Percentiles rank a stretch among this genome's conserved stretches.
Evolutionary conservation across 1,140 invertebrate species (phyloP).

Genomic region (Micrasema longulum): DNA sequence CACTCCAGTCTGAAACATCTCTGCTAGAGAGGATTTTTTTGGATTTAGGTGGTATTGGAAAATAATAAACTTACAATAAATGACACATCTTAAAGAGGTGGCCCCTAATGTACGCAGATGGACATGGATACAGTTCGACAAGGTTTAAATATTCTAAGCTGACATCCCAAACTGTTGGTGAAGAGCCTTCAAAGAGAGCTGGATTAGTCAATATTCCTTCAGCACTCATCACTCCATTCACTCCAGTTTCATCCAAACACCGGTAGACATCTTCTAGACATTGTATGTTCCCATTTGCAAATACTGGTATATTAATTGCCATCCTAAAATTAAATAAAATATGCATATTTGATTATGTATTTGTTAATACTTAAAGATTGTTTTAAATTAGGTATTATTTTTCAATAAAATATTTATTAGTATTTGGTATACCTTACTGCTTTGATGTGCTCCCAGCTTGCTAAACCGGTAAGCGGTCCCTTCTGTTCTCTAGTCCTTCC

Average conservation of each 20-base stretch:
- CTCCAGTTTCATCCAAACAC: slow-evolving; percentile 89
- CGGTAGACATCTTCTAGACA: slow-evolving; percentile 87
- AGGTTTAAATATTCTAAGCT: slow-evolving; percentile 91
- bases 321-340: slow-evolving; percentile 77
- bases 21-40: too few relatives aligned
- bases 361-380: too few relatives aligned
- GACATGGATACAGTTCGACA: slow-evolving; percentile 87
- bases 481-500: slow-evolving; percentile 96
- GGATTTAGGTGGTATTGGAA: too few relatives aligned
- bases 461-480: slow-evolving; percentile 92
- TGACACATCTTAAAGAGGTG: slow-evolving; percentile 98
- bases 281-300: slow-evolving; percentile 98
- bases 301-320: slow-evolving; percentile 89
- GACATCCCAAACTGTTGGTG: slow-evolving; percentile 89
- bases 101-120: slow-evolving; percentile 89
- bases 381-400: too few relatives aligned
- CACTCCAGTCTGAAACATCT: too few relatives aligned
- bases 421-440: slow-evolving; percentile 89
- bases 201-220: slow-evolving; percentile 98
- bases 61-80: slow-evolving; percentile 84
- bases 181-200: slow-evolving; percentile 82
- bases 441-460: slow-evolving; percentile 94
- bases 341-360: too few relatives aligned
- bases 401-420: too few relatives aligned
- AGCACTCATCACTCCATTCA: slow-evolving; percentile 89